Evolutionary conservation across 2,888 invertebrate genomes (phyloP).

Genomic region (Sussaba pulchella): DNA sequence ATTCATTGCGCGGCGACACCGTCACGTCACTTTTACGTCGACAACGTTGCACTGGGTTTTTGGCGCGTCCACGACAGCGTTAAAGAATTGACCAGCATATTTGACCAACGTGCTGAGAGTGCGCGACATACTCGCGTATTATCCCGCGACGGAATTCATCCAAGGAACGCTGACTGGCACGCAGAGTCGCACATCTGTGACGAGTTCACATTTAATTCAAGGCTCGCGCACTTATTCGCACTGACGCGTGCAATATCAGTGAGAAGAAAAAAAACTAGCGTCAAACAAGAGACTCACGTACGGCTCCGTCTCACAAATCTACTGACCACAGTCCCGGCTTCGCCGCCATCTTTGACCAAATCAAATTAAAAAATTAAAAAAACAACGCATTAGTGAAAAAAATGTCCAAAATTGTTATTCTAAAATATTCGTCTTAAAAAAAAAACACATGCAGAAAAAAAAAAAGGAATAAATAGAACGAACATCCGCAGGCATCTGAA

Average conservation of each 20-base stretch:
- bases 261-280: neutral
- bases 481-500: too few relatives aligned
- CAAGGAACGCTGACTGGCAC: constrained; percentile 19
- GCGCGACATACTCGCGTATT: neutral
- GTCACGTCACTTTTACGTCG: neutral
- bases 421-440: too few relatives aligned
- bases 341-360: too few relatives aligned
- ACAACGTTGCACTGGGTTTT: neutral
- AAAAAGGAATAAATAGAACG: too few relatives aligned
- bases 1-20: neutral
- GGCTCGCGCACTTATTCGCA: constrained; percentile 19
- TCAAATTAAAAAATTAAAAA: too few relatives aligned
- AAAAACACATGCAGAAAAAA: too few relatives aligned
- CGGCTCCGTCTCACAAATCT: neutral
- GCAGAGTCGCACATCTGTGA: constrained; percentile 22
- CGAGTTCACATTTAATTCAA: constrained; percentile 31
- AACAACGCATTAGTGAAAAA: too few relatives aligned
- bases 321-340: too few relatives aligned
- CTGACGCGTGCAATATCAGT: constrained; percentile 4
- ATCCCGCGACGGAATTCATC: neutral
- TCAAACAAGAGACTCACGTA: neutral
- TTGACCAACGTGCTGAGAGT: neutral
- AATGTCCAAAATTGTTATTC: too few relatives aligned
- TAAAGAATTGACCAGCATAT: constrained; percentile 10
- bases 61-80: neutral